Conservation (phyloP, 2,888 invertebrate genomes). For the Hipparchia semele region DNA sequence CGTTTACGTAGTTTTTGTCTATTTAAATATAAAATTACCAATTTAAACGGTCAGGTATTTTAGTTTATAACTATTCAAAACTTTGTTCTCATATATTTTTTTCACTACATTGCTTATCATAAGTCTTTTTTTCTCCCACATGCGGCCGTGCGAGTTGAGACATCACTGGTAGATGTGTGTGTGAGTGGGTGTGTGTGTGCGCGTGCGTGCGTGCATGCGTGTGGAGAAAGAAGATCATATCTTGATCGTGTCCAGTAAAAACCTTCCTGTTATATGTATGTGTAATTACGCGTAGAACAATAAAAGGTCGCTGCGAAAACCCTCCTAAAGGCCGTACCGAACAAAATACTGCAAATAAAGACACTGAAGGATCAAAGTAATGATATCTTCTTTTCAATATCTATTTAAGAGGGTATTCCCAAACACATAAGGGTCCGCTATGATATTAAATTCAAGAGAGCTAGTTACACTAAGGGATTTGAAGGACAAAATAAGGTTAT, state of each 20-base stretch:
- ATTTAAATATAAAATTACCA: too few relatives aligned
- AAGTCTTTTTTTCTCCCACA: too few relatives aligned
- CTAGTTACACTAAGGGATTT: slow-evolving; percentile 12
- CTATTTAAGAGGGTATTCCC: slow-evolving; percentile 18
- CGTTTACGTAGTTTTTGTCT: too few relatives aligned
- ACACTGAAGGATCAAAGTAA: slow-evolving; percentile 16
- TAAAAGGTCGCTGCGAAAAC: background rate
- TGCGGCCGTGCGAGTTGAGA: too few relatives aligned
- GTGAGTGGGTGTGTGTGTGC: too few relatives aligned
- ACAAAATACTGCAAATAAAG: slow-evolving; percentile 21
- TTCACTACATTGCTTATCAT: too few relatives aligned
- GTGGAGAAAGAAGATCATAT: background rate
- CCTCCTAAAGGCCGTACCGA: slow-evolving; percentile 1
- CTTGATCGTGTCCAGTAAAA: background rate
- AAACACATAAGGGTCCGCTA: background rate
- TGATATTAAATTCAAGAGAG: slow-evolving; percentile 15
- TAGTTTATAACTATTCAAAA: too few relatives aligned
- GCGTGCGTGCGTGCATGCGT: too few relatives aligned
- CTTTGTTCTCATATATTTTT: too few relatives aligned
- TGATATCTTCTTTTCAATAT: slow-evolving; percentile 21
- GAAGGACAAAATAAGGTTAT: slow-evolving; percentile 4
- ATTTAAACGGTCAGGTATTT: too few relatives aligned
- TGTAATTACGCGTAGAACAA: background rate
- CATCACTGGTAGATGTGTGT: too few relatives aligned
- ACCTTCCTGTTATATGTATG: background rate